Conservation (phyloP, 2,797 vertebrate genomes). For the Mus minutoides region DNA sequence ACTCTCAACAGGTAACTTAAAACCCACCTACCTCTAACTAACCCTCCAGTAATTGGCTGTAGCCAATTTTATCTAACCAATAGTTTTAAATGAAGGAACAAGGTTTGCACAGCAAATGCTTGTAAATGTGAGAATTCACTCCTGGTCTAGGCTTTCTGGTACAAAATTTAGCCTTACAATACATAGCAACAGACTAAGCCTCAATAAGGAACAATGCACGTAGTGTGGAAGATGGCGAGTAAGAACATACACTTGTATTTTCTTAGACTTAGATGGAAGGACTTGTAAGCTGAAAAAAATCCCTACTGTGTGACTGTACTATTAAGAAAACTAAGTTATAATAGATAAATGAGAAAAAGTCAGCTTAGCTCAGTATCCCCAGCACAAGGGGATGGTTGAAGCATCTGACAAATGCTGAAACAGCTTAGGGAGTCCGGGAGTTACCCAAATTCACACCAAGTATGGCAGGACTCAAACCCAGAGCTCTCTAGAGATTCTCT, state of each 20-base stretch:
- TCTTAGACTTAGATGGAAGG: background rate
- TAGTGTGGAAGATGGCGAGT: rapidly evolving
- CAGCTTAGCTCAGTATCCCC: background rate
- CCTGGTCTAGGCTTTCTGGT: background rate
- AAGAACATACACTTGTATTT: background rate
- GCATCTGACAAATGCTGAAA: background rate
- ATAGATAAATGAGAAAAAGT: background rate
- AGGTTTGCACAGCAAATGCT: background rate
- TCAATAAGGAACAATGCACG: background rate
- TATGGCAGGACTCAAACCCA: background rate
- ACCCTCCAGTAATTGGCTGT: background rate
- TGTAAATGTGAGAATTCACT: background rate
- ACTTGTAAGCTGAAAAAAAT: background rate
- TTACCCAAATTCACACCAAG: background rate
- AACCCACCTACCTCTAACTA: background rate
- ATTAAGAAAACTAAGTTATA: background rate
- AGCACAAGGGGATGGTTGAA: rapidly evolving
- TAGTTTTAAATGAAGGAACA: background rate
- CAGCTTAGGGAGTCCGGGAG: no score
- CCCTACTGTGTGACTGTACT: background rate
- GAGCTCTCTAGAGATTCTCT: background rate
- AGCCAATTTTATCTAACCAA: background rate
- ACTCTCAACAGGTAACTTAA: background rate
- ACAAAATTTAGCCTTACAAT: background rate
- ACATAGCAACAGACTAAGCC: background rate